Evolutionary conservation across 1,140 invertebrate genomes (phyloP), one percentile per base, ranked within the genome.

Genomic region (Sycobia sp.): DNA sequence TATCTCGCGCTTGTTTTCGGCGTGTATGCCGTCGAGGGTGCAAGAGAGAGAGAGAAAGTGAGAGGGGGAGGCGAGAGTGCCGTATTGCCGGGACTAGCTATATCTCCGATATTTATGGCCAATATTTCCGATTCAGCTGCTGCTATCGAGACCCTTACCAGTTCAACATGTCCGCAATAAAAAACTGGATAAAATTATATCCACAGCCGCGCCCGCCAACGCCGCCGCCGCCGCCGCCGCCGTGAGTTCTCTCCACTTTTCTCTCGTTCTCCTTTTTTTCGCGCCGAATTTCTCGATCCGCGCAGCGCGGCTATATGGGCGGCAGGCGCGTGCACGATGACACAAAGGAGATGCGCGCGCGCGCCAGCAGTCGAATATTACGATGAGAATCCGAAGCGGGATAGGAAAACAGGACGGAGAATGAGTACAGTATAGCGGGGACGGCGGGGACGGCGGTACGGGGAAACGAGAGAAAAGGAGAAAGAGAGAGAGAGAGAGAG

Each of bases 31-130:
- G 53, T 57, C 65, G 55, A 62, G 65, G 46, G 47, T 11, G 34
- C 38, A n/a, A n/a, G n/a, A n/a, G n/a, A n/a, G n/a, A n/a, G n/a
- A n/a, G n/a, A n/a, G n/a, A n/a, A n/a, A n/a, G n/a, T n/a, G n/a
- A n/a, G n/a, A n/a, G n/a, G n/a, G n/a, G n/a, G 39, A 61, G 51
- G 60, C 65, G 55, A 62, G 65, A 43, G 47, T 11, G 34, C 38
- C 53, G 23, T 41, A 41, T 43, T 67, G 50, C 49, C 43, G 23
- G 29, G 46, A 4, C 39, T 8, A 20, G 47, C 55, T 43, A 68
- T 80, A 80, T 81, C 78, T 80, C 73, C 72, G 71, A 81, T 81
- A 81, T 81, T 81, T 81, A 80, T 80, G 77, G 77, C 71, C 79
- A 77, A 81, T 81, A 80, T 80, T 80, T 80, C 77, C 79, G 76